Conservation (phyloP, 2,797 vertebrate species). For the Catamblyrhynchus diadema region DNA sequence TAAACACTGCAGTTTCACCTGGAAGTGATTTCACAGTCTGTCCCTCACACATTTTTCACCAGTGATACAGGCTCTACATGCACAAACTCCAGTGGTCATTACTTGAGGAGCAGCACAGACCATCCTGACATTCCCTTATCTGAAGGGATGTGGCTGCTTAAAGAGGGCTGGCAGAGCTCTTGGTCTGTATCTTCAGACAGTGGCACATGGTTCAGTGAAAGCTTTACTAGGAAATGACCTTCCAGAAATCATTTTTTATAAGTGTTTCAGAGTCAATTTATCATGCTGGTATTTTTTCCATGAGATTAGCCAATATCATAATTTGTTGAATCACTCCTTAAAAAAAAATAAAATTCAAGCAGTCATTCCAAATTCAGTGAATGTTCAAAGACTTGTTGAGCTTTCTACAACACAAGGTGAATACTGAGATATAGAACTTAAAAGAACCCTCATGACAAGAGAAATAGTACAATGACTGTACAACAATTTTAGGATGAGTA, state of each 20-base stretch:
- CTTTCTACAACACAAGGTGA: not conserved
- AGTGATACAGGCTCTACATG: rapidly evolving
- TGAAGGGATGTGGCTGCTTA: not conserved
- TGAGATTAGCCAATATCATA: not conserved
- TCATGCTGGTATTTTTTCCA: not conserved
- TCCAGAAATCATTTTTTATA: not conserved
- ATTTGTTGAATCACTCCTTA: not conserved
- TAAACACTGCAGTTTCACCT: not conserved
- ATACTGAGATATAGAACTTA: not conserved
- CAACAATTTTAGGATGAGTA: not conserved
- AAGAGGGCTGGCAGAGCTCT: not conserved
- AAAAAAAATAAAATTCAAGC: not conserved
- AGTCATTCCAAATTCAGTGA: not conserved
- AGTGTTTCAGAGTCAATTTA: not conserved
- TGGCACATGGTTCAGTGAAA: not conserved
- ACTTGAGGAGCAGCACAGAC: not conserved
- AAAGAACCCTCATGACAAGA: not conserved
- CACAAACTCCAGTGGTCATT: not conserved
- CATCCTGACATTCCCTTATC: not conserved
- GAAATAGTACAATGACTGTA: not conserved
- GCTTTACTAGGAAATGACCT: not conserved
- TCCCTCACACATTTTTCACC: not conserved
- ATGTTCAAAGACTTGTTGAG: not conserved
- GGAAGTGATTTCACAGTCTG: not conserved
- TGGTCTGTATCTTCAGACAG: not conserved